Evolutionary conservation across 2,113 vertebrate genomes (phyloP), one percentile per base, ranked within the genome.

Genomic region (Lycaon pictus): DNA sequence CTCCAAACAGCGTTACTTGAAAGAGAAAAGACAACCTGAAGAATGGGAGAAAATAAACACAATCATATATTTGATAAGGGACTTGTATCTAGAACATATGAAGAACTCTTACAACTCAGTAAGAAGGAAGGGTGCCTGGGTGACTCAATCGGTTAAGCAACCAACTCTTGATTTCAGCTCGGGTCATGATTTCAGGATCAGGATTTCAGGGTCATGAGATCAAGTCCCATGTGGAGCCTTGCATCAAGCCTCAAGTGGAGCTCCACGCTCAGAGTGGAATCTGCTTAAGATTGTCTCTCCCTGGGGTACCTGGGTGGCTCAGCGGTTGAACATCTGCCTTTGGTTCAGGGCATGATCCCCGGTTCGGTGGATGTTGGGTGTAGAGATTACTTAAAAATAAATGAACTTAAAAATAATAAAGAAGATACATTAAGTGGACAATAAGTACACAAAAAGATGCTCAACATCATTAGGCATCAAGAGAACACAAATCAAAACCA

Each of bases 11-110:
- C 51, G 72, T 48, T 72, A 67, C 51, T 11, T 51, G 74, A 90
- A 95, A 84, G 23, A 63, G 29, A 88, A 83, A 79, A 90, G 35
- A 93, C 60, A 83, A 84, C 7, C 2, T 32, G 58, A 32, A 79
- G 16, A 90, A 80, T 60, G 48, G 62, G 82, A 93, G 23, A 88
- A 97, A 88, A 80, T 84, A 93, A 43, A 93, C 71, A 32, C 37
- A 96, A 84, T 80, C 71, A 74, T 88, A 53, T 74, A 23, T 95
- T 77, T 96, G 35, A 72, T 95, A 83, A 65, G 20, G 29, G 25
- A 43, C 23, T 63, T 94, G 20, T 92, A 82, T 90, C 7, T 89
- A 88, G 25, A 91, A 55, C 82, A 82, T 56, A 87, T 43, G 63
- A 69, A 90, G 23, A 96, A 82, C 15, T 20, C 7, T 79, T 90